Percentiles rank a stretch among this genome's conserved stretches.
Evolutionary conservation across 2,113 vertebrate genomes (phyloP).

Genomic region (Orthonyx spaldingii): DNA sequence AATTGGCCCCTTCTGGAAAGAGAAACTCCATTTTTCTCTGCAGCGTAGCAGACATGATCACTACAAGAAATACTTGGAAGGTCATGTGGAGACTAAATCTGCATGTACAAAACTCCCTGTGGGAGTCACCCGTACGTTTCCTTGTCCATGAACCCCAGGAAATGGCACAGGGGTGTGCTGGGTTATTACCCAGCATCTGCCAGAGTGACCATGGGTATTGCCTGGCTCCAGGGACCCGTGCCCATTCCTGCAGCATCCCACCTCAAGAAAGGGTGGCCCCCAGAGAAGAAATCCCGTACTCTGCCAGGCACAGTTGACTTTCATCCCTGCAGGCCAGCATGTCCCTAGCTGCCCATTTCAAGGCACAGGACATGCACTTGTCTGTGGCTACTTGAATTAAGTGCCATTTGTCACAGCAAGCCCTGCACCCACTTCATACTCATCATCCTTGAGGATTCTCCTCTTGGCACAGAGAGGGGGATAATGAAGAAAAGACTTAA

Average conservation of each 20-base stretch:
- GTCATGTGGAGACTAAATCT: not conserved
- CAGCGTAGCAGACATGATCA: not conserved
- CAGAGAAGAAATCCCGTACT: not conserved
- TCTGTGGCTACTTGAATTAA: not conserved
- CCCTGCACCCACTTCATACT: not conserved
- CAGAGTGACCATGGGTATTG: rapidly evolving
- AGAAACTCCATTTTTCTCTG: not conserved
- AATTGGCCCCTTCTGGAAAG: not conserved
- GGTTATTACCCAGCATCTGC: not conserved
- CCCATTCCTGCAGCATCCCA: not conserved
- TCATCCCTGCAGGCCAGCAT: not conserved
- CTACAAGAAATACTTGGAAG: not conserved
- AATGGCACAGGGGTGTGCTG: not conserved
- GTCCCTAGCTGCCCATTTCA: not conserved
- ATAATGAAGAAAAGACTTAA: not conserved
- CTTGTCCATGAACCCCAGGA: not conserved
- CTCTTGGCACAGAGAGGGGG: not conserved
- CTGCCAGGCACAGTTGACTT: not conserved
- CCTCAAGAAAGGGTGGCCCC: not conserved
- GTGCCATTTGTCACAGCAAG: not conserved
- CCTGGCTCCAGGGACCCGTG: not conserved
- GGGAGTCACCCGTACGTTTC: not conserved
- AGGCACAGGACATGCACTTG: not conserved
- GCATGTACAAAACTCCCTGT: rapidly evolving
- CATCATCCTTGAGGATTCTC: not conserved